Evolutionary conservation across 2,888 invertebrate genomes (phyloP).

Genomic region (Metalampra italica): DNA sequence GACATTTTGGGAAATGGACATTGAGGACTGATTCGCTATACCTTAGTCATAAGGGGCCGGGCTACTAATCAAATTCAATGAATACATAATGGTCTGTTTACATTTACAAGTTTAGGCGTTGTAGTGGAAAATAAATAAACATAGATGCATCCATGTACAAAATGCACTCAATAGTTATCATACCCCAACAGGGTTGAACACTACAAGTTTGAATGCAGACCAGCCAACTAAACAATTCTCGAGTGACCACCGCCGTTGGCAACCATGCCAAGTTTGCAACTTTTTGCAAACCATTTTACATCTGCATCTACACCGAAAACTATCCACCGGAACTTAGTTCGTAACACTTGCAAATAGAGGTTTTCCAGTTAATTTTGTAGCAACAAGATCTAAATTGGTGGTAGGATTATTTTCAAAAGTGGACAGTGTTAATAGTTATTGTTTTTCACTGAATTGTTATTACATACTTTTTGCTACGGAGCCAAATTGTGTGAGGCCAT

Average conservation of each 20-base stretch:
- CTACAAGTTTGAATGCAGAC: slow-evolving; percentile 33
- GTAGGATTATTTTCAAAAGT: slow-evolving; percentile 48
- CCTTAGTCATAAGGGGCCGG: too few species aligned
- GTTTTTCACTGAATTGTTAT: slow-evolving; percentile 55
- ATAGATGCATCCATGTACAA: neutral
- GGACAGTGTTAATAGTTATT: slow-evolving; percentile 61
- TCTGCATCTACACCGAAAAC: neutral
- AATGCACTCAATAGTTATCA: neutral
- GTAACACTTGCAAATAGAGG: neutral
- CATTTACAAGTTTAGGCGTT: neutral
- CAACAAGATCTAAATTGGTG: slow-evolving; percentile 16
- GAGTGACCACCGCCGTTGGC: slow-evolving; percentile 54
- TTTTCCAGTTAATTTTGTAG: neutral
- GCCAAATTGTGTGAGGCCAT: slow-evolving; percentile 43
- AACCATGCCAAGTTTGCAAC: slow-evolving; percentile 54
- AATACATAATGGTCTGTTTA: too few species aligned
- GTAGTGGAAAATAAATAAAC: neutral
- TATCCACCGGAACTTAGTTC: slow-evolving; percentile 1
- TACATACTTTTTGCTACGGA: slow-evolving; percentile 53
- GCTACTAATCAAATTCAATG: too few species aligned
- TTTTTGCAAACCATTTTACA: slow-evolving; percentile 26
- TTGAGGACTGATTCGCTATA: too few species aligned
- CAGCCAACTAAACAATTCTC: slow-evolving; percentile 67
- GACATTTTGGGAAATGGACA: too few species aligned
- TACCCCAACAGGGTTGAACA: slow-evolving; percentile 1